Percentiles rank a stretch among this genome's conserved stretches.
Conservation (phyloP, 2,888 invertebrate genomes). For the Meiosimyza platycephala region DNA sequence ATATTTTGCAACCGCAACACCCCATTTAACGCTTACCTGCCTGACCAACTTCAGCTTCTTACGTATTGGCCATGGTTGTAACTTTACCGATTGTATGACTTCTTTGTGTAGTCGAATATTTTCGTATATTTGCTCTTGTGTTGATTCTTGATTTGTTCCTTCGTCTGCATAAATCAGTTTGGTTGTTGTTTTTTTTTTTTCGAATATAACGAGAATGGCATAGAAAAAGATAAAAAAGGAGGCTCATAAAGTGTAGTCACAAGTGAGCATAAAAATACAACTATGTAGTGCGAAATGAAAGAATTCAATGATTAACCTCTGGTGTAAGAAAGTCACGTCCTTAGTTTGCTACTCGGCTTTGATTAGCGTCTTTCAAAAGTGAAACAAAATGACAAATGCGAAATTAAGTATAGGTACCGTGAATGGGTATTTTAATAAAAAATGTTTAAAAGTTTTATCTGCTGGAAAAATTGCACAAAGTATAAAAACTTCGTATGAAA, state of each 20-base stretch:
- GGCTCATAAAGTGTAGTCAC: slow-evolving; percentile 26
- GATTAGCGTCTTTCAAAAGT: slow-evolving; percentile 33
- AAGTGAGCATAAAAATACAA: slow-evolving; percentile 37
- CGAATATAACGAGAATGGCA: slow-evolving; percentile 1
- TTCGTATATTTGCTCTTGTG: slow-evolving; percentile 90
- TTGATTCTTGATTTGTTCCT: slow-evolving; percentile 72
- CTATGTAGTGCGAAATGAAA: slow-evolving; percentile 49
- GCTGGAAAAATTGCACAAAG: no score
- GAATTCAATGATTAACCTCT: slow-evolving; percentile 50
- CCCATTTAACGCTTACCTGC: slow-evolving; percentile 67
- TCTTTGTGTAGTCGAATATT: slow-evolving; percentile 92
- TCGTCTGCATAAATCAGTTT: slow-evolving; percentile 78
- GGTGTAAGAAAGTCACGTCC: slow-evolving; percentile 35
- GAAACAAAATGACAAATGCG: background rate
- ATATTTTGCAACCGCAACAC: background rate
- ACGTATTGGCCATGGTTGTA: slow-evolving; percentile 86
- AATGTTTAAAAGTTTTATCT: background rate
- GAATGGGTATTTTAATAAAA: background rate
- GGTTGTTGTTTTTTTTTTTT: background rate
- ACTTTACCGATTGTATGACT: slow-evolving; percentile 86
- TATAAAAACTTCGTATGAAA: no score
- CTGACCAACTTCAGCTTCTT: slow-evolving; percentile 85
- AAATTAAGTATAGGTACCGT: background rate
- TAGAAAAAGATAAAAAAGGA: slow-evolving; percentile 27
- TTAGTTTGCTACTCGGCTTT: slow-evolving; percentile 30